Evolutionary conservation across 1,140 invertebrate species (phyloP).

Genomic region (Ceratina japonica): DNA sequence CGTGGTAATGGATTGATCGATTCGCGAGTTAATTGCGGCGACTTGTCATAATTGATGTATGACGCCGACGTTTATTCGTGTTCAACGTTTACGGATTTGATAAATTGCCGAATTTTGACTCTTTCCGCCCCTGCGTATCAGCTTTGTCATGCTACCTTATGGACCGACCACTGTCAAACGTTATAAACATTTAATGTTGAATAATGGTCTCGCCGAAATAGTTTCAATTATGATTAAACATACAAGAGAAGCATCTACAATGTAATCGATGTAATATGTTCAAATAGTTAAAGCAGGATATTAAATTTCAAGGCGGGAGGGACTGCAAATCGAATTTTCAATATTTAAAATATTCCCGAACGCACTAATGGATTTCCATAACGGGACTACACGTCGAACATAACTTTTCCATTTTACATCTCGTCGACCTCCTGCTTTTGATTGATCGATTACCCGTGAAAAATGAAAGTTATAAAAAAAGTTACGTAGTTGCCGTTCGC

Average conservation of each 20-base stretch:
- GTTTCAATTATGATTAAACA: too few species aligned
- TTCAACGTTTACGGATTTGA: not conserved
- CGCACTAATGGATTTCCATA: not conserved
- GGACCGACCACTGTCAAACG: not conserved
- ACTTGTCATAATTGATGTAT: not conserved
- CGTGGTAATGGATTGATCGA: not conserved
- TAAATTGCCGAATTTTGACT: not conserved
- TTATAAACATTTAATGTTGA: not conserved
- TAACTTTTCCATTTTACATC: slow-evolving; percentile 36
- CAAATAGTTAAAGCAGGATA: too few species aligned
- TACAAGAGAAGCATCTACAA: too few species aligned
- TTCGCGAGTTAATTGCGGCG: not conserved
- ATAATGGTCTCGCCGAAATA: too few species aligned
- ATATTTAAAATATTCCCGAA: not conserved
- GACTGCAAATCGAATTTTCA: slow-evolving; percentile 7
- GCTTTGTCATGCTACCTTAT: not conserved
- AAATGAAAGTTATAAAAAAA: slow-evolving; percentile 18
- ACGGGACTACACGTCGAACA: not conserved
- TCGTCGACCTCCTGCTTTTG: slow-evolving; percentile 1
- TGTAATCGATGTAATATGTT: too few species aligned
- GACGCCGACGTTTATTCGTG: not conserved
- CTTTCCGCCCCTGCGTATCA: too few species aligned
- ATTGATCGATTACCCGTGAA: slow-evolving; percentile 33
- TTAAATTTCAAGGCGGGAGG: not conserved
- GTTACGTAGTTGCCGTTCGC: not conserved